Conservation (phyloP, 2,797 vertebrate species). For the Apogon hyalosoma region DNA sequence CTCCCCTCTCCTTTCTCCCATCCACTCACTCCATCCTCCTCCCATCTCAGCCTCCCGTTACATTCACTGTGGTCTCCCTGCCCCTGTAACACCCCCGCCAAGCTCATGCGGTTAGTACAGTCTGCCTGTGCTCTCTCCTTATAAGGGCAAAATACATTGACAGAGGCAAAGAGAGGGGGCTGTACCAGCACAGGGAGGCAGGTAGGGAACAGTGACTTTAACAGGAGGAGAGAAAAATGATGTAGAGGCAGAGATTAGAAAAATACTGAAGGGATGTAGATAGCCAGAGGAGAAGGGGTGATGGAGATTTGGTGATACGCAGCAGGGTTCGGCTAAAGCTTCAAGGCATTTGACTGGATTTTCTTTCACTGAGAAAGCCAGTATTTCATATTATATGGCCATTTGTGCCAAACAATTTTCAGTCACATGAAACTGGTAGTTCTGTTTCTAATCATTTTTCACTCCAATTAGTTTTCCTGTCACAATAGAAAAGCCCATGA, state of each 20-base stretch:
- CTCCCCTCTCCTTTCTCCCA: constrained; percentile 7
- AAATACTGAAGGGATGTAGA: constrained; percentile 33
- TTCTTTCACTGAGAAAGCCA: neutral
- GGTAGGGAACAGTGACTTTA: constrained; percentile 74
- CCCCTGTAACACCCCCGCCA: constrained; percentile 79
- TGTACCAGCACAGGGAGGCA: constrained; percentile 78
- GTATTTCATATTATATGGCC: constrained; percentile 6
- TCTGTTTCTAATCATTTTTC: neutral
- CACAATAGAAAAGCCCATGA: neutral
- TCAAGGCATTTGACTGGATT: constrained; percentile 7
- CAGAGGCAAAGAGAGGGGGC: constrained; percentile 77
- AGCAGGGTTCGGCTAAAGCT: constrained; percentile 8
- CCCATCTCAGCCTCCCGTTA: constrained; percentile 34
- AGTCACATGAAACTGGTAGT: constrained; percentile 3
- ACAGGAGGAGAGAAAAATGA: constrained; percentile 46
- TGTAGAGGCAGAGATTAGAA: constrained; percentile 41
- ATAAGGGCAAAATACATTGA: constrained; percentile 89
- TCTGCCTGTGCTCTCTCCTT: constrained; percentile 87
- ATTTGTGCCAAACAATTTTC: constrained; percentile 6
- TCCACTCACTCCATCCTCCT: constrained; percentile 35
- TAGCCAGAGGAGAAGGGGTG: constrained; percentile 22
- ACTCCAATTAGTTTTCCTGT: neutral
- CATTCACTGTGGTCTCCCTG: constrained; percentile 56
- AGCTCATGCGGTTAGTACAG: constrained; percentile 78
- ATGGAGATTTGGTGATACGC: constrained; percentile 33